Base-by-base conservation (phyloP, 2,797 vertebrate species). In the Botia kubotai region DNA sequence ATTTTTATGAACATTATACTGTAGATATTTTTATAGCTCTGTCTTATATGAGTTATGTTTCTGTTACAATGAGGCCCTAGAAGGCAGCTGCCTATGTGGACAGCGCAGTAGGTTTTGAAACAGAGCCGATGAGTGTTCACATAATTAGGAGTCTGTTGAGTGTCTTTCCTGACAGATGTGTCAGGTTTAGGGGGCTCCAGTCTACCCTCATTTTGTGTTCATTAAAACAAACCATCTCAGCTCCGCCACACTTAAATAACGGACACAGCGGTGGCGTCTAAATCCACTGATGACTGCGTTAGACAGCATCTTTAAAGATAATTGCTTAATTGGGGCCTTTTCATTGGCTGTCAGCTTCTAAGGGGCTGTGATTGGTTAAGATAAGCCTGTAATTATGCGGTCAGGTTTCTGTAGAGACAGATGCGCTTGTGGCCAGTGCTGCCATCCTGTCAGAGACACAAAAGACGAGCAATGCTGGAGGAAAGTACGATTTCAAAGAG, bases 321-420 rank as follows among this genome's bases (percentile, higher is more conserved):
- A 94, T 94, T 93, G 89, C 91, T 91, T 94, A 93, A 94, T 94
- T 93, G 91, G 89, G 77, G 87, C 87, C 91, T 91, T 93, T 92
- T 93, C 88, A 93, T 90, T 86, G 82, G 88, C 92, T 91, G 91
- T 91, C 92, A 86, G 80, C 67, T 72, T 89, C 84, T 78, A 91
- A 91, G 89, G 88, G 87, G 87, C 69, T 74, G 85, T 88, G 93
- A 92, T 82, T 90, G 87, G 90, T 86, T 90, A 84, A 91, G 92
- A 93, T 93, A 91, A 92, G 91, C 88, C 90, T 82, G 88, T 92
- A 93, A 94, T 93, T 93, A 93, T 78, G 85, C 72, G 74, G 88
- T 88, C 81, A 62, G 86, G 46, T 74, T 87, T 85, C 79, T 14
- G 67, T 19, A 8, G 8, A 77, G 72, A 21, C n/a, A n/a, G n/a